A percentile compares a stretch with the other conserved stretches of the same genome.
Conservation (phyloP, 2,113 vertebrate genomes). For the Bubalus kerabau region DNA sequence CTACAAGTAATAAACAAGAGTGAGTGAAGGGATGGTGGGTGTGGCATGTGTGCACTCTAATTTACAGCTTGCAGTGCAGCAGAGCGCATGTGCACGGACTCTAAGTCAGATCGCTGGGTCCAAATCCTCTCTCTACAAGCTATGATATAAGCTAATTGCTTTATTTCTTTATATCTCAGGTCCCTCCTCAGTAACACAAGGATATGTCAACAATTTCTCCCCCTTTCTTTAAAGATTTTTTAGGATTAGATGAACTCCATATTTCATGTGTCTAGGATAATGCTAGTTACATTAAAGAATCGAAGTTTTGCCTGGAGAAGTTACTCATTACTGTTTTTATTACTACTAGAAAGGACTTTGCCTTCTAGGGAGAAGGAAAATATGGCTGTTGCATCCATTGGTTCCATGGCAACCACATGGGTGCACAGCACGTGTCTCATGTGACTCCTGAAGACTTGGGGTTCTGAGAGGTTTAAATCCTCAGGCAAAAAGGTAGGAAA, state of each 20-base stretch:
- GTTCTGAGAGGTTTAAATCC: background rate
- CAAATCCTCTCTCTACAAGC: background rate
- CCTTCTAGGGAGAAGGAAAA: background rate
- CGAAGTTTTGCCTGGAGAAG: background rate
- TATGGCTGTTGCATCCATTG: background rate
- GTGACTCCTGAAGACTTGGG: background rate
- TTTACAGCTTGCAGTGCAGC: background rate
- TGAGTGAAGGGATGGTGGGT: background rate
- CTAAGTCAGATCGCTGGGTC: background rate
- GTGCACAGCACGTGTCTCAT: background rate
- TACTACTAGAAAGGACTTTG: background rate
- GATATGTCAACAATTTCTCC: background rate
- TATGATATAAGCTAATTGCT: background rate
- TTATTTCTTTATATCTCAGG: background rate
- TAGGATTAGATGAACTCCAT: background rate
- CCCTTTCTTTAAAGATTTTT: background rate
- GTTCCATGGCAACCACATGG: background rate
- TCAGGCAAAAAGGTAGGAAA: background rate
- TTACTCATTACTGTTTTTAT: background rate
- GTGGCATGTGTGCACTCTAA: background rate
- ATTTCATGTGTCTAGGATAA: background rate
- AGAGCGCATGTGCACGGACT: background rate
- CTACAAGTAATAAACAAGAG: background rate
- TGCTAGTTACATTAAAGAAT: background rate
- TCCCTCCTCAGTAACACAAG: accelerated